These are phyloP conservation scores for Aramus guarauna DNA, from an alignment of 2,113 vertebrate species.

Conservation along the genomic window DNA sequence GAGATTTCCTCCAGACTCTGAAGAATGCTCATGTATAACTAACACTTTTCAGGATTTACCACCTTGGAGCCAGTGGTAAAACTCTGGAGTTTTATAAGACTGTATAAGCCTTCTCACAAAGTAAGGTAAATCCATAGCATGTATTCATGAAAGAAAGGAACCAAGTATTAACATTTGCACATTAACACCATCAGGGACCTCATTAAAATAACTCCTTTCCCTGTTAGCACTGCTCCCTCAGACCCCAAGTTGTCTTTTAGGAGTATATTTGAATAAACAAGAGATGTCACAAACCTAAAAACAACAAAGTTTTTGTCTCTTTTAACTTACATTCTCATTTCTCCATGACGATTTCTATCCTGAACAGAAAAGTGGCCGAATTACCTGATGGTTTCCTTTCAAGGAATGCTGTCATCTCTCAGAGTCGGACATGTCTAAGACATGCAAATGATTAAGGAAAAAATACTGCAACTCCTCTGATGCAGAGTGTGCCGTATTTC, in stretches of 20 bases:
- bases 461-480: background rate
- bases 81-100: background rate
- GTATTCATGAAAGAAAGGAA: background rate
- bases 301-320: background rate
- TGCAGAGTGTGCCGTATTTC: background rate
- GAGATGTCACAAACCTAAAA: background rate
- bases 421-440: background rate
- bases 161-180: background rate
- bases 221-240: background rate
- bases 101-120: background rate
- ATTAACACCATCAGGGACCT: background rate
- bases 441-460: background rate
- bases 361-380: background rate
- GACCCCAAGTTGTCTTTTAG: background rate
- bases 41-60: background rate
- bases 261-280: background rate
- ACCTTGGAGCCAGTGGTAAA: background rate
- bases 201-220: background rate
- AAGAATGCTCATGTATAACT: background rate
- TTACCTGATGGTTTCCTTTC: background rate
- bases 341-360: background rate
- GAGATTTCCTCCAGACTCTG: background rate
- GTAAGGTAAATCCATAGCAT: background rate
- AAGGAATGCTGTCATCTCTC: background rate
- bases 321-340: background rate